Evolutionary conservation across 2,888 invertebrate genomes (phyloP), one percentile per base, ranked within the genome.

Genomic region (Liopterus haemorrhoidalis): DNA sequence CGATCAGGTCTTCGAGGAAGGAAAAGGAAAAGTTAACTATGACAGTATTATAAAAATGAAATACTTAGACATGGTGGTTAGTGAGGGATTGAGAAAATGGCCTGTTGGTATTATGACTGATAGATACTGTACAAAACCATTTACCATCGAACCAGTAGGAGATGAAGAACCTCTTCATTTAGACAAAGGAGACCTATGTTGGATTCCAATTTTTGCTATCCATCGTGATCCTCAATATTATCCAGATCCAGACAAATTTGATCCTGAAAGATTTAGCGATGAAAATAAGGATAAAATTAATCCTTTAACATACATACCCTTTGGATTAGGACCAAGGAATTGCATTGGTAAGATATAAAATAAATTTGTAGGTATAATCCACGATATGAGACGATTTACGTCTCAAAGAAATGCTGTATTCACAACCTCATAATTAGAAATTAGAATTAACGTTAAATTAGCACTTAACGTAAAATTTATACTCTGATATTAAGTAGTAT

Each of bases 61-160:
- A 25, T 73, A 71, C 46, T 52, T 75, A 52, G 72, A 74, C 30
- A 72, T 70, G 61, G 67, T 73, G 1, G 52, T 72, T 1, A 65
- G 65, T 49, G 68, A 68, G 66, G 50, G 45, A 6, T 16, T 20
- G 20, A 43, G 38, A 30, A 30, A 24, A 15, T 78, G 75, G 75
- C 63, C 75, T 0, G 63, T 72, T 0, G 69, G 59, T 0, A 41
- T 64, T 0, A 55, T 58, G 0, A 56, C 68, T 1, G 76, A 77
- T 50, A 67, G 78, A 16, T 14, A 62, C 0, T 78, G 78, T 49
- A 56, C 62, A 2, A 75, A 71, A 54, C 69, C 71, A 22, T 78
- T 73, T 47, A 71, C 54, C 43, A 41, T 67, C 20, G 33, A 53
- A 30, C 51, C 57, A 2, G 27, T 21, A 21, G 44, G 32, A 9